Conservation (phyloP, 2,797 vertebrate genomes). For the Xiphorhynchus erythropygius region DNA sequence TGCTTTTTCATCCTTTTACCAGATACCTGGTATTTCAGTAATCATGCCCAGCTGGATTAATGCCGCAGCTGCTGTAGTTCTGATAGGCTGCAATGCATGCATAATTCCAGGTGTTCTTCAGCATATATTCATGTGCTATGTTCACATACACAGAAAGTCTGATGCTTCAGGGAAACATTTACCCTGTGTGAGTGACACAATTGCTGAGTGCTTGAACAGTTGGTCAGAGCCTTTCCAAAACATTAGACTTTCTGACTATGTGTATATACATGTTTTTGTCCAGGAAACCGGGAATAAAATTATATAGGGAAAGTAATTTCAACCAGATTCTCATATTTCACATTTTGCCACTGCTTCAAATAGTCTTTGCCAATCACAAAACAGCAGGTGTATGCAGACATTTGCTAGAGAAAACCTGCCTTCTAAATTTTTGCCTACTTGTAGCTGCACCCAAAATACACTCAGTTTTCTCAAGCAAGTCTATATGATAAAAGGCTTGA, state of each 20-base stretch:
- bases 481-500: background rate
- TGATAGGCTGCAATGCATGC: background rate
- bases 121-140: background rate
- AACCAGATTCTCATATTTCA: background rate
- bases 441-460: background rate
- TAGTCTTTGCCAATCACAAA: background rate
- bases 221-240: background rate
- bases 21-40: background rate
- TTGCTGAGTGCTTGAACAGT: background rate
- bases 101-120: background rate
- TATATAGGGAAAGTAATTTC: background rate
- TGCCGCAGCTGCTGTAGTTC: background rate
- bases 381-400: background rate
- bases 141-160: background rate
- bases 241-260: background rate
- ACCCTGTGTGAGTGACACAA: background rate
- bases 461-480: background rate
- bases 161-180: constrained; percentile 43
- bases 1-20: background rate
- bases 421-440: background rate
- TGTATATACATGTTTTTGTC: background rate
- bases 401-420: background rate
- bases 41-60: background rate
- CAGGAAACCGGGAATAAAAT: constrained; percentile 9
- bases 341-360: background rate